Evolutionary conservation across 2,113 vertebrate species (phyloP).

Genomic region (Cathartes aura): DNA sequence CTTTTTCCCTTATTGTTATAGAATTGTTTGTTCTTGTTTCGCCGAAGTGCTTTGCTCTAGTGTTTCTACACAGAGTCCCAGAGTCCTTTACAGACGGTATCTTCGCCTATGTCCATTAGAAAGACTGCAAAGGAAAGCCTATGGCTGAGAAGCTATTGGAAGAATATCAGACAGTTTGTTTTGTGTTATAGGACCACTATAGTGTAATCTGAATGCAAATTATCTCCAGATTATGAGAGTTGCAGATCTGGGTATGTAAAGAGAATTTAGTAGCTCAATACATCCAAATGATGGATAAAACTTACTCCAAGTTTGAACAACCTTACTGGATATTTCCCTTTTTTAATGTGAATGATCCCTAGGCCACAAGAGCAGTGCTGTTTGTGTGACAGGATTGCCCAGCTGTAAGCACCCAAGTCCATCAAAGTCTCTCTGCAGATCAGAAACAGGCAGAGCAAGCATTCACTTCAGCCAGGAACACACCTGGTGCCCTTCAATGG

Average conservation of each 20-base stretch:
- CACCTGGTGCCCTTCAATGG: neutral
- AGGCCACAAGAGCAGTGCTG: neutral
- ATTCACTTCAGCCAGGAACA: neutral
- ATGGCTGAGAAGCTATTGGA: neutral
- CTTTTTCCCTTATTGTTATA: neutral
- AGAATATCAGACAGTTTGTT: neutral
- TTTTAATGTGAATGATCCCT: neutral
- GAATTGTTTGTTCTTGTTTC: neutral
- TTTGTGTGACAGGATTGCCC: neutral
- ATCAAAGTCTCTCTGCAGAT: neutral
- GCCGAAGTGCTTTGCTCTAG: neutral
- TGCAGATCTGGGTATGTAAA: neutral
- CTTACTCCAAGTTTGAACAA: neutral
- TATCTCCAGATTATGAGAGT: neutral
- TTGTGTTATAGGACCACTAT: neutral
- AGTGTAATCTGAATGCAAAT: neutral
- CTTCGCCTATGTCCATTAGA: neutral
- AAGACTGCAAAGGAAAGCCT: neutral
- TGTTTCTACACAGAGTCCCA: neutral
- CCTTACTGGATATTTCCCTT: neutral
- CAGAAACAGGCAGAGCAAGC: neutral
- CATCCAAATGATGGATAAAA: neutral
- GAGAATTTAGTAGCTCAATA: neutral
- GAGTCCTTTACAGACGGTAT: neutral
- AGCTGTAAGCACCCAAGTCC: neutral